A percentile compares a stretch with the other conserved stretches of the same genome.
phyloP scores from a whole-genome alignment of 2,888 invertebrate species.

The Parnassius mnemosyne region DNA sequence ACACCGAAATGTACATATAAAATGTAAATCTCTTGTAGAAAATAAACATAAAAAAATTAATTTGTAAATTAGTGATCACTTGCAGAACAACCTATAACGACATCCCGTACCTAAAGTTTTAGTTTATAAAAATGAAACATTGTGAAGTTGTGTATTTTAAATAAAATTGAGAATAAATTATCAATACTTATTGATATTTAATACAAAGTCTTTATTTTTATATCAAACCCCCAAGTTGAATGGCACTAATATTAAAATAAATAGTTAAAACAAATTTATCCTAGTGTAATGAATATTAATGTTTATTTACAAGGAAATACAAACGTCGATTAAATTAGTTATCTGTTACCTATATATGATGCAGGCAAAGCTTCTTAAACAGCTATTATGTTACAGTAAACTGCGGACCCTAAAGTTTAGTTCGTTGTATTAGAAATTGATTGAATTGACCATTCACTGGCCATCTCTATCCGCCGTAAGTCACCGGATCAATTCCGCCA shows the following conservation, averaged over 20 bases:
- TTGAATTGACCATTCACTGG: conserved; percentile 70
- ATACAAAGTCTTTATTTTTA: conserved; percentile 41
- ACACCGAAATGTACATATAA: conserved; percentile 63
- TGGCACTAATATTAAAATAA: conserved; percentile 6
- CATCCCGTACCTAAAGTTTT: conserved; percentile 77
- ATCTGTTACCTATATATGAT: too few relatives aligned
- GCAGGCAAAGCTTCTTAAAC: too few relatives aligned
- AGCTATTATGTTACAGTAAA: not conserved
- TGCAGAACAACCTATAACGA: conserved; percentile 67
- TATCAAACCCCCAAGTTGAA: conserved; percentile 1
- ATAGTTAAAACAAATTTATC: too few relatives aligned
- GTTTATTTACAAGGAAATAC: too few relatives aligned
- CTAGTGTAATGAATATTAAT: too few relatives aligned
- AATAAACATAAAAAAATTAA: conserved; percentile 58
- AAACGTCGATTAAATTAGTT: too few relatives aligned
- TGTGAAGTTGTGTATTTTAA: conserved; percentile 81
- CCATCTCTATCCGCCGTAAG: conserved; percentile 63
- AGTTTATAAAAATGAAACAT: conserved; percentile 75
- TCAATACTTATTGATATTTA: conserved; percentile 76
- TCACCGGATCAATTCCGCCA: conserved; percentile 77
- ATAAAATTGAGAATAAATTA: conserved; percentile 81
- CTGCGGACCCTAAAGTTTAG: not conserved
- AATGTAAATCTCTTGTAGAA: conserved; percentile 71
- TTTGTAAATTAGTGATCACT: conserved; percentile 59
- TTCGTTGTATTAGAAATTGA: conserved; percentile 50